Percentiles rank a stretch among this genome's conserved stretches.
Evolutionary conservation across 1,140 invertebrate species (phyloP).

Genomic region (Micrasema longulum): DNA sequence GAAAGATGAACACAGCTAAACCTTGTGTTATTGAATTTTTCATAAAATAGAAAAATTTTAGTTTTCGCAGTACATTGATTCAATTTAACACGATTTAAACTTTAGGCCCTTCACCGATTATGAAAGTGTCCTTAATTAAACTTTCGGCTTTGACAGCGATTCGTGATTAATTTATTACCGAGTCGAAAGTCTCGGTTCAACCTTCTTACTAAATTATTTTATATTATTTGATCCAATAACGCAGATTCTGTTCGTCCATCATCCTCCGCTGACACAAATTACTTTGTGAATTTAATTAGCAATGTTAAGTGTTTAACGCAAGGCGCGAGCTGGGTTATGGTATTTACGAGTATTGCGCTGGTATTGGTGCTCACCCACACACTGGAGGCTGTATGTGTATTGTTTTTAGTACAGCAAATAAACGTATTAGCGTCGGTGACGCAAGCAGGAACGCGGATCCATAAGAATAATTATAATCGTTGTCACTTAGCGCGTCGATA

Average conservation of each 20-base stretch:
- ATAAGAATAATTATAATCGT: too few relatives aligned
- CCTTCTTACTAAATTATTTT: background rate
- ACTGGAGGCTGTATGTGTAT: background rate
- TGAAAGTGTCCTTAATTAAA: too few relatives aligned
- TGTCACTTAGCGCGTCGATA: background rate
- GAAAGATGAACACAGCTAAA: too few relatives aligned
- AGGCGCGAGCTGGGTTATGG: background rate
- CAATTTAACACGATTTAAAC: too few relatives aligned
- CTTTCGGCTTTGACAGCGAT: too few relatives aligned
- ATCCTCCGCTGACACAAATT: slow-evolving; percentile 33
- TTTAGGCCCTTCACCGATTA: too few relatives aligned
- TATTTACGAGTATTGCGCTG: too few relatives aligned
- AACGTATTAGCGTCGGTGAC: slow-evolving; percentile 30
- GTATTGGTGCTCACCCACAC: too few relatives aligned
- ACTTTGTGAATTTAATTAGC: slow-evolving; percentile 42
- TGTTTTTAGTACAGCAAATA: slow-evolving; percentile 36
- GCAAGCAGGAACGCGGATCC: slow-evolving; percentile 18
- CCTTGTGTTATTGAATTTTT: too few relatives aligned
- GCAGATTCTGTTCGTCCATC: background rate
- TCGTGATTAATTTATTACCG: too few relatives aligned
- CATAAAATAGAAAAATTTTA: too few relatives aligned
- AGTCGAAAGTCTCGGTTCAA: background rate
- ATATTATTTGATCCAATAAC: slow-evolving; percentile 10
- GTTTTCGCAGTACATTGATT: too few relatives aligned
- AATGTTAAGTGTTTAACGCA: slow-evolving; percentile 31